A percentile compares a stretch with the other conserved stretches of the same genome.
phyloP scores from a whole-genome alignment of 30 jellyfish, hydroid and myxozoan genomes.

The Sanderia malayensis region DNA sequence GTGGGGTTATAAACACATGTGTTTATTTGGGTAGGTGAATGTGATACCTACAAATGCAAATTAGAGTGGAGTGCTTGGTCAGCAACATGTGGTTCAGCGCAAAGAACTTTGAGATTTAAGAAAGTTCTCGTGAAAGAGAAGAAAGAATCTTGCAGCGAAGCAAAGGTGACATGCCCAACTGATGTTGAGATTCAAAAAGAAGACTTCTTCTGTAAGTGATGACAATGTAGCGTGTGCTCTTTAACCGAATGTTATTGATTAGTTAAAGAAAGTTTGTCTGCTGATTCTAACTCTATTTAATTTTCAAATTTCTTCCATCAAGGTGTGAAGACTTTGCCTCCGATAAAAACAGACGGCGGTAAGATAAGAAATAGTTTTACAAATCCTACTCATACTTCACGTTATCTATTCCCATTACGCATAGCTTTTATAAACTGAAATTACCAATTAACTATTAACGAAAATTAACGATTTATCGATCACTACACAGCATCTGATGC shows the following conservation, averaged over 20 bases:
- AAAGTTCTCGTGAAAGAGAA: conserved; percentile 43
- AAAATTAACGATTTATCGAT: no score
- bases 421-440: no score
- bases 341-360: conserved; percentile 8
- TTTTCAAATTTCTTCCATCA: no score
- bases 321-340: conserved; percentile 18
- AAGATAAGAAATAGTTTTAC: background rate
- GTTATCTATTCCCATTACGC: no score
- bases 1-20: no score
- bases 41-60: conserved; percentile 59
- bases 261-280: no score
- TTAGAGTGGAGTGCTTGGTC: conserved; percentile 78
- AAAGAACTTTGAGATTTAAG: conserved; percentile 29
- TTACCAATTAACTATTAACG: no score
- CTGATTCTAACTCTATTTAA: no score
- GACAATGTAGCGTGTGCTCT: background rate
- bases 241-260: background rate
- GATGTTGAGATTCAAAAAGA: conserved; percentile 48
- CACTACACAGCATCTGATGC: conserved; percentile 57
- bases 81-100: conserved; percentile 61
- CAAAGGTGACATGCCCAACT: conserved; percentile 41
- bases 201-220: conserved; percentile 49
- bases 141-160: conserved; percentile 48
- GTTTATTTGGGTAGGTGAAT: no score
- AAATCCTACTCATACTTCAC: background rate